Evolutionary conservation across 92 coral and sea anemone genomes (phyloP).

Genomic region (Umimayanthus chanpuru): DNA sequence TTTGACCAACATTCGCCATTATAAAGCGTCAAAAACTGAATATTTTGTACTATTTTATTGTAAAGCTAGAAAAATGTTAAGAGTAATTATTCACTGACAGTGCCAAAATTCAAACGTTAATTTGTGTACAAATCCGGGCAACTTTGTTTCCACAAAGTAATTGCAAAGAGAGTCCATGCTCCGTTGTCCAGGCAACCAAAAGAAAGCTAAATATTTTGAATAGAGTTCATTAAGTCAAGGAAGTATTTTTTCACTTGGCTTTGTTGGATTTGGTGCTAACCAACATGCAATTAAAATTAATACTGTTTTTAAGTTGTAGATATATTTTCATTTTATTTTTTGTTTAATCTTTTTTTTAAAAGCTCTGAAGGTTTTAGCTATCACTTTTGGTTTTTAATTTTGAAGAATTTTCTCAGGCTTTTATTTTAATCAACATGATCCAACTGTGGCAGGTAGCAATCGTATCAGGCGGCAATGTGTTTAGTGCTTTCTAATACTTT

Average conservation of each 20-base stretch:
- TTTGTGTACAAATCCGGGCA: background rate
- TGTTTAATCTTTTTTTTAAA: background rate
- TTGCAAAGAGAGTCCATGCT: background rate
- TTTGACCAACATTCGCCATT: background rate
- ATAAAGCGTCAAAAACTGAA: background rate
- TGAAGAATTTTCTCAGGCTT: background rate
- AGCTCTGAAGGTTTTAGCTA: background rate
- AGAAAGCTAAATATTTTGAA: slow-evolving; percentile 12
- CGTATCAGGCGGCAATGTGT: background rate
- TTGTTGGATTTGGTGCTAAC: background rate
- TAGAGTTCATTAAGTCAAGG: slow-evolving; percentile 24
- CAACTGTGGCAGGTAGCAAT: background rate
- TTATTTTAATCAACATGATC: background rate
- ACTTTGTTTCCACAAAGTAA: background rate
- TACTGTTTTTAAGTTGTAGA: background rate
- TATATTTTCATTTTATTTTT: background rate
- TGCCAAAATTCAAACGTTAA: background rate
- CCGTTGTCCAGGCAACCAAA: slow-evolving; percentile 26
- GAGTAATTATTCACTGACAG: background rate
- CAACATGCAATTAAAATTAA: background rate
- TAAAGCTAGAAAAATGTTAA: too few species aligned
- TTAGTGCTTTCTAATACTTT: background rate
- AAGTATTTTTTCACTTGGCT: background rate
- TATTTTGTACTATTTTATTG: too few species aligned
- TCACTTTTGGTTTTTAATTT: background rate